Evolutionary conservation across 2,888 invertebrate species (phyloP).

Genomic region (Acrocera orbiculus): DNA sequence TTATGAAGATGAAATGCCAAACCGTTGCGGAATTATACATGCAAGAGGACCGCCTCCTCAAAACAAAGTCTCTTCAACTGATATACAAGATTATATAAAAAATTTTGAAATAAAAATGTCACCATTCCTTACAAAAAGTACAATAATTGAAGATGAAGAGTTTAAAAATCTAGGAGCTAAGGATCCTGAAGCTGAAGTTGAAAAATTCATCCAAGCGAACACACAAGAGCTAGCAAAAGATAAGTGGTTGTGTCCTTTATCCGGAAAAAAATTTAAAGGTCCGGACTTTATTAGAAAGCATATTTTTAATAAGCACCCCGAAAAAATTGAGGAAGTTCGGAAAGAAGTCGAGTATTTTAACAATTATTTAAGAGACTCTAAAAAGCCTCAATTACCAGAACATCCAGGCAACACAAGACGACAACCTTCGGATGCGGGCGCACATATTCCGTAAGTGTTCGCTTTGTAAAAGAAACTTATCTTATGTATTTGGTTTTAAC

Average conservation of each 20-base stretch:
- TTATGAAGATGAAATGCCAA: constrained; percentile 99
- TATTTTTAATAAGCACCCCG: constrained; percentile 91
- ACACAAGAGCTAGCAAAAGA: constrained; percentile 94
- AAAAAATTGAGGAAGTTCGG: constrained; percentile 93
- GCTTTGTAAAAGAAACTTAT: neutral
- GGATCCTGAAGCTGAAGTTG: constrained; percentile 44
- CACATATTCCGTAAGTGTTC: constrained; percentile 8
- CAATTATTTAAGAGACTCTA: constrained; percentile 85
- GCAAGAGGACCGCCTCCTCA: constrained; percentile 78
- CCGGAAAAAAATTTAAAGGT: constrained; percentile 97
- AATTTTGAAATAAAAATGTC: constrained; percentile 84
- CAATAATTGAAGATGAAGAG: constrained; percentile 58
- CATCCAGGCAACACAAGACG: constrained; percentile 39
- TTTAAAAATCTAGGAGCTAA: constrained; percentile 71
- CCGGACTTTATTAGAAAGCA: constrained; percentile 98
- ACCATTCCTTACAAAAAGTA: constrained; percentile 65
- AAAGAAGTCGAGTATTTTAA: constrained; percentile 97
- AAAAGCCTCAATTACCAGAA: constrained; percentile 85
- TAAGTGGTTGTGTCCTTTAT: constrained; percentile 96
- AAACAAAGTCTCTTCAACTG: constrained; percentile 43
- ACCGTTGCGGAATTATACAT: constrained; percentile 95
- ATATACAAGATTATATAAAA: constrained; percentile 48
- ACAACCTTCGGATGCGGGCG: constrained; percentile 6
- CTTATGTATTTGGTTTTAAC: neutral
- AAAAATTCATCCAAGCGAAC: constrained; percentile 89